phyloP scores from a whole-genome alignment of 2,113 vertebrate species.

The Saccopteryx leptura region DNA sequence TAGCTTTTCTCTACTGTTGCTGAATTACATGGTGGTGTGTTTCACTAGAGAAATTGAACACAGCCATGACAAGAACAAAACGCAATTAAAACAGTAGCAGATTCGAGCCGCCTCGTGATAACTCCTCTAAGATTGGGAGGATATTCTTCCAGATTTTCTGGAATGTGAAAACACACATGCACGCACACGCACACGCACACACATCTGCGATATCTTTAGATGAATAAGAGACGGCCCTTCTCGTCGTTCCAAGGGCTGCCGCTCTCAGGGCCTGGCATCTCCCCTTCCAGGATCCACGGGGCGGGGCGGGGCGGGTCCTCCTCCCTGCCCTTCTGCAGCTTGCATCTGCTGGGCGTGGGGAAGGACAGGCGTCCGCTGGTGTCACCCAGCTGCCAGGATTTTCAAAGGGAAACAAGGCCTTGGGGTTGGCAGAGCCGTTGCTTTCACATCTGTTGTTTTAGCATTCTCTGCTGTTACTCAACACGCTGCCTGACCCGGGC shows the following conservation, averaged over 20 bases:
- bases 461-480: constrained; percentile 66
- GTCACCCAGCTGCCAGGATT: constrained; percentile 46
- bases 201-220: accelerated
- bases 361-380: background rate
- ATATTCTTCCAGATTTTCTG: background rate
- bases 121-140: background rate
- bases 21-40: background rate
- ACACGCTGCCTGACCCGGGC: constrained; percentile 26
- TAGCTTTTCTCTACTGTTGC: background rate
- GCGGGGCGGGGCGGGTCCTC: background rate
- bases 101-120: background rate
- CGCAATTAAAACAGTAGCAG: background rate
- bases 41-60: background rate
- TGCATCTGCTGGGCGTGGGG: background rate
- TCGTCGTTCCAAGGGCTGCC: accelerated
- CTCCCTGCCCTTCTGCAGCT: background rate
- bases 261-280: accelerated
- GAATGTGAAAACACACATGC: background rate
- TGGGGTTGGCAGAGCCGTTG: constrained; percentile 55
- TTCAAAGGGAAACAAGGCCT: constrained; percentile 68
- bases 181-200: too few relatives aligned
- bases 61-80: background rate
- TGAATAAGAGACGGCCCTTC: background rate
- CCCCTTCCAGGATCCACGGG: background rate
- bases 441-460: constrained; percentile 77